phyloP scores from a whole-genome alignment of 2,797 vertebrate species.

The Hybognathus amarus region DNA sequence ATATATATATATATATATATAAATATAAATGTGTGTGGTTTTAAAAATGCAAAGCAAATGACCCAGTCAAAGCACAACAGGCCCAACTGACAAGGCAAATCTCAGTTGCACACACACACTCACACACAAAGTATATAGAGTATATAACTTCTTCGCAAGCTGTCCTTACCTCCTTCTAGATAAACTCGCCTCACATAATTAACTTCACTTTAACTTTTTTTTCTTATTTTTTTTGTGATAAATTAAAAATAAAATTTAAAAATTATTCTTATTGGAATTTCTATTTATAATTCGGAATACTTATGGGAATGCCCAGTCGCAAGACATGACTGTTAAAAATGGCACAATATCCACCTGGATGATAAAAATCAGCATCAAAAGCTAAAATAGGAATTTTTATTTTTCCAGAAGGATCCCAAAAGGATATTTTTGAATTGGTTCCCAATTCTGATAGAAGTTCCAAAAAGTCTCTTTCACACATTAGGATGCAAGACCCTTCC shows the following conservation, averaged over 20 bases:
- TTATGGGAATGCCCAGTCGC: not conserved
- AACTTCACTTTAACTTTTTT: not conserved
- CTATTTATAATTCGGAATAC: not conserved
- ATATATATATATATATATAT: no score
- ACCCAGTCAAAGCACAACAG: no score
- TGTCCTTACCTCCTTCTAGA: not conserved
- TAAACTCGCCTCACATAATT: not conserved
- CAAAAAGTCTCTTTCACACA: not conserved
- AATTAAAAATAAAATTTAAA: not conserved
- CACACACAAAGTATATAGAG: no score
- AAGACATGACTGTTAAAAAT: not conserved
- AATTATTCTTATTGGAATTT: not conserved
- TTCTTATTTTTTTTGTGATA: not conserved
- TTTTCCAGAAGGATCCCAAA: not conserved
- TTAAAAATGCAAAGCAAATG: no score
- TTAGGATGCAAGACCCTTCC: not conserved
- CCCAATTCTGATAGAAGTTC: not conserved
- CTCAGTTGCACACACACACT: no score
- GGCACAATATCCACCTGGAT: not conserved
- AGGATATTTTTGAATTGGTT: not conserved
- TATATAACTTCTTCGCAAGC: constrained; percentile 13
- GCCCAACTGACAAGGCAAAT: no score
- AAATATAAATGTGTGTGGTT: no score
- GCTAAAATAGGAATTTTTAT: not conserved
- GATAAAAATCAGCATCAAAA: not conserved